Evolutionary conservation across 2,113 vertebrate species (phyloP), one percentile per base, ranked within the genome.

Genomic region (Orcinus orca): DNA sequence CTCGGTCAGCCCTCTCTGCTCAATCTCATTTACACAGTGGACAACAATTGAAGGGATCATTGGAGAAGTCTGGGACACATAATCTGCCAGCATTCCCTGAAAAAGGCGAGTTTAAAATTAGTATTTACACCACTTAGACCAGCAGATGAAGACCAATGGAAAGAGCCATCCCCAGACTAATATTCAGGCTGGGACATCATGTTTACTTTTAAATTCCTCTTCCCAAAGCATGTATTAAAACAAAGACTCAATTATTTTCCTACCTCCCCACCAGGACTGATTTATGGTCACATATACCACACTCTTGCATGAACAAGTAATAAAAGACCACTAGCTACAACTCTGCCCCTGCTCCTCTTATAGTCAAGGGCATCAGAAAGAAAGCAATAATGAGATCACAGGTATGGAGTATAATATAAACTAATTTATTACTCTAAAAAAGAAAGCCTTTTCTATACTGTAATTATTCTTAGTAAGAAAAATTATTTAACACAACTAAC

Each of bases 31-130:
- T 92, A 99, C 98, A 10, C 99, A 99, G 98, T 99, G 99, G 96
- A 99, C 99, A 53, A 99, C 97, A 53, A 99, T 98, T 36, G 99
- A 98, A 3, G 99, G 99, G 44, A 99, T 99, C 99, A 99, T 99
- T 18, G 99, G 99, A 29, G 99, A 98, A 10, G 98, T 98, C 70
- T 97, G 98, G 21, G 99, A 98, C 62, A 99, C 99, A 70, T 99
- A 99, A 97, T 99, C 99, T 65, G 99, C 97, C 63, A 99, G 98
- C 25, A 98, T 99, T 21, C 99, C 99, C 99, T 99, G 88, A n/a
- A 98, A 95, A 33, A 50, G 62, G n/a, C 36, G 26, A 55, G 15
- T 36, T 91, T 92, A 63, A 73, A 90, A 41, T 87, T 93, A 95
- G 50, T 67, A 74, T 77, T 95, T 62, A 91, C 1, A 97, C 17